Evolutionary conservation across 1,140 invertebrate genomes (phyloP).

Genomic region (Zaprionus tsacasi): DNA sequence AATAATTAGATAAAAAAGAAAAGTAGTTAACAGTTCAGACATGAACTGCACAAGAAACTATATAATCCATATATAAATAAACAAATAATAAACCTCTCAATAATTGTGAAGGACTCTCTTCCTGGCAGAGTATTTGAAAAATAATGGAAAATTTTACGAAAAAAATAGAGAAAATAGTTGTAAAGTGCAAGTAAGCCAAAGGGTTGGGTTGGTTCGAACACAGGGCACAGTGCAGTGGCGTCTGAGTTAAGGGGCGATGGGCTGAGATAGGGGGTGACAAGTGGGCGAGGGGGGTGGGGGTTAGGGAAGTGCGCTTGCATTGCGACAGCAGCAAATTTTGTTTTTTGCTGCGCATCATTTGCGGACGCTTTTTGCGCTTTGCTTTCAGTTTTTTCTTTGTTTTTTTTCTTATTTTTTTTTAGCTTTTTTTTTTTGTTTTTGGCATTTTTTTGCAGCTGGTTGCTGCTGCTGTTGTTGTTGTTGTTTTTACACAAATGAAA

Average conservation of each 20-base stretch:
- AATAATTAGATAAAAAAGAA: no score
- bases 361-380: constrained; percentile 46
- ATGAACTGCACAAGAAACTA: not conserved
- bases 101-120: not conserved
- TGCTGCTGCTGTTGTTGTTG: constrained; percentile 29
- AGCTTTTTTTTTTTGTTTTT: constrained; percentile 13
- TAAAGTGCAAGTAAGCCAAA: constrained; percentile 52
- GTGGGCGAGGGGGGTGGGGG: not conserved
- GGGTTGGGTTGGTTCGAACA: constrained; percentile 11
- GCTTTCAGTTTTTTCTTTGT: constrained; percentile 31
- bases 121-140: not conserved
- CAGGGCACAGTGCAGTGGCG: not conserved
- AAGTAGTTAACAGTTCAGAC: no score
- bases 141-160: constrained; percentile 25
- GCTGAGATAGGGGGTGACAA: not conserved
- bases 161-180: constrained; percentile 54
- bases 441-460: constrained; percentile 27
- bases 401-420: constrained; percentile 1
- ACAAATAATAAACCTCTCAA: not conserved
- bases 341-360: constrained; percentile 45
- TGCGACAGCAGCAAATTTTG: constrained; percentile 47
- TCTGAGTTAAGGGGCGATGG: not conserved
- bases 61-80: not conserved
- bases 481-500: constrained; percentile 67
- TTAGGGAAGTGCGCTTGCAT: not conserved